Base-by-base conservation (phyloP, 2,888 invertebrate species). In the Yponomeuta cagnagella region DNA sequence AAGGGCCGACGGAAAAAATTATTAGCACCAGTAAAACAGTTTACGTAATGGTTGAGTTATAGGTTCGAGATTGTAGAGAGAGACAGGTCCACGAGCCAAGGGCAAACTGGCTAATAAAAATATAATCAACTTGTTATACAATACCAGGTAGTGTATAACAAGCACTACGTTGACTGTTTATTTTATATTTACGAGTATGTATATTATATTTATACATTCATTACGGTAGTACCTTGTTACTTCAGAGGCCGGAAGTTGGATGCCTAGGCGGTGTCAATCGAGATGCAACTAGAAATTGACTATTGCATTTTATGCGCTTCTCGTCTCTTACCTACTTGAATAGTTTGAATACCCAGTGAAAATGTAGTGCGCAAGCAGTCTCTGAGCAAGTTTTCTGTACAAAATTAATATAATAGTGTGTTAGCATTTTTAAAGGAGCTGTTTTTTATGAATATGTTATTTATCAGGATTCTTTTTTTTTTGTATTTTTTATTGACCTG, bases 71-170 rank as follows among this genome's bases (percentile, higher is more conserved):
- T 68, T 48, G 68, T 31, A 48, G 30, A 10, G 9, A n/a, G 68
- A 68, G 68, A 52, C 68, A 30, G 52, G 48, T 68, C 48, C 48
- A 33, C 30, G 23, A 68, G 68, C 30, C 68, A 68, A 68, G 68
- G 68, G 31, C 68, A 68, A 52, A 52, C 52, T 3, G 30, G 52
- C 52, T 37, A 52, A 52, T 30, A 67, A 43, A 52, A 52, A 67
- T n/a, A 43, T 15, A n/a, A 43, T n/a, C 43, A 12, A 67, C n/a
- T 64, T 30, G 31, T 64, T 64, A 9, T 4, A 23, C 64, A 30
- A 30, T 30, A 31, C 64, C 10, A 23, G 23, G 23, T 23, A 23
- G 23, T 23, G 23, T 23, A 23, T 23, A 23, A 23, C 23, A 23
- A 23, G 23, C 23, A 23, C 23, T 23, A 23, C 23, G 23, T 23